Evolutionary conservation across 2,888 invertebrate genomes (phyloP).

Genomic region (Tenthredo scrophulariae): DNA sequence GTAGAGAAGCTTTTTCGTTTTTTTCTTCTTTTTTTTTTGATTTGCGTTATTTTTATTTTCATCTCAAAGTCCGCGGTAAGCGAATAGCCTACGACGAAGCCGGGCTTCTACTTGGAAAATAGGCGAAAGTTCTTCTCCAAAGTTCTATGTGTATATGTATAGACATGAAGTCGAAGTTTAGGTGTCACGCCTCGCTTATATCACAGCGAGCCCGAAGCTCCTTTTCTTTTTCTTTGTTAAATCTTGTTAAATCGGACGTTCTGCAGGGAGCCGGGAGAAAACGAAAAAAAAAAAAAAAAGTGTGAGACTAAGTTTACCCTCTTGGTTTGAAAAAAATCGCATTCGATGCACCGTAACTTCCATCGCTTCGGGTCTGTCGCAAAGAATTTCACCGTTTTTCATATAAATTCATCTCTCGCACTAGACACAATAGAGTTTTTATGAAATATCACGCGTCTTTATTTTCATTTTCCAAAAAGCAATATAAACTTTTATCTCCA

Average conservation of each 20-base stretch:
- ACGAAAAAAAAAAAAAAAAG: background rate
- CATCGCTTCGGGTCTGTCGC: background rate
- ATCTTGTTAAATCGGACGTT: slow-evolving; percentile 29
- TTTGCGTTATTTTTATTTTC: background rate
- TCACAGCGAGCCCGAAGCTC: background rate
- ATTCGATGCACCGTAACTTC: background rate
- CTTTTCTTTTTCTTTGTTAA: background rate
- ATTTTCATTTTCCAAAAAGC: too few relatives aligned
- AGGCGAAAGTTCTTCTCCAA: slow-evolving; percentile 1
- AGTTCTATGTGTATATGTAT: background rate
- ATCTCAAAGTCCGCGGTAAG: background rate
- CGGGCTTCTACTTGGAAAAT: background rate
- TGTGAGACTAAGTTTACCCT: slow-evolving; percentile 5
- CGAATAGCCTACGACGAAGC: slow-evolving; percentile 1
- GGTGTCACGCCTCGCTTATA: background rate
- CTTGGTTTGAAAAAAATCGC: background rate
- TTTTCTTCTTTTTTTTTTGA: background rate
- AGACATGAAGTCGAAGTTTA: background rate
- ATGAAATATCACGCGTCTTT: background rate
- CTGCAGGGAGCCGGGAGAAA: background rate
- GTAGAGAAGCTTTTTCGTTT: background rate
- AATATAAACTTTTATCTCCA: too few relatives aligned
- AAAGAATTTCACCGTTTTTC: background rate
- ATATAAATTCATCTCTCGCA: background rate
- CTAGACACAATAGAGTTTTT: background rate